Evolutionary conservation across 2,888 invertebrate genomes (phyloP).

Genomic region (Xylota segnis): DNA sequence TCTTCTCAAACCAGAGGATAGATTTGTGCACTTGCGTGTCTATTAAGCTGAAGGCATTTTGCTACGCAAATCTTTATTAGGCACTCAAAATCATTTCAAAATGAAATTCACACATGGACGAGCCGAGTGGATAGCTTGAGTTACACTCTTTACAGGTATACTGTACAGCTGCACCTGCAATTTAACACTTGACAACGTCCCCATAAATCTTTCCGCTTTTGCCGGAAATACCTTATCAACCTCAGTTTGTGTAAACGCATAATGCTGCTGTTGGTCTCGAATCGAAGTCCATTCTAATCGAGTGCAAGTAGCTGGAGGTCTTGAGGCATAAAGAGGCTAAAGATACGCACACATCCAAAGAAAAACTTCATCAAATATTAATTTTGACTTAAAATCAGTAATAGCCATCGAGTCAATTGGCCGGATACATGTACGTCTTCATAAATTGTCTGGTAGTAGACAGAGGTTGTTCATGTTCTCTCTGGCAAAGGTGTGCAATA

Average conservation of each 20-base stretch:
- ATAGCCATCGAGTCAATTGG: slow-evolving; percentile 26
- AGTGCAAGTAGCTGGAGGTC: neutral
- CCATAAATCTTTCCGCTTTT: slow-evolving; percentile 33
- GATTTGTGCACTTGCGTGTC: slow-evolving; percentile 2
- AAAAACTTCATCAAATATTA: slow-evolving; percentile 9
- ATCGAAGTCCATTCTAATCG: slow-evolving; percentile 8
- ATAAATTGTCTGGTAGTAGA: neutral
- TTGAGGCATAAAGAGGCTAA: slow-evolving; percentile 2
- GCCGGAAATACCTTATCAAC: slow-evolving; percentile 38
- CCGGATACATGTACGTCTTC: slow-evolving; percentile 22
- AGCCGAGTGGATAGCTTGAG: neutral
- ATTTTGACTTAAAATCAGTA: slow-evolving; percentile 9
- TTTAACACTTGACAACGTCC: slow-evolving; percentile 21
- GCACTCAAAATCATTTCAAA: slow-evolving; percentile 20
- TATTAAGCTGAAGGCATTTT: slow-evolving; percentile 22
- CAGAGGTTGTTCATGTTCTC: neutral
- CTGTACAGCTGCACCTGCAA: slow-evolving; percentile 20
- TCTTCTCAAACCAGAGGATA: neutral
- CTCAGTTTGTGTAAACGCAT: slow-evolving; percentile 15
- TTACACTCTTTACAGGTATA: slow-evolving; percentile 2
- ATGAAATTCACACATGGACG: neutral
- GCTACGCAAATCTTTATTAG: slow-evolving; percentile 17
- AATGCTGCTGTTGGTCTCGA: neutral
- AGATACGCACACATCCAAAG: neutral
- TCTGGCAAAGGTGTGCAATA: neutral